Evolutionary conservation across 1,140 invertebrate genomes (phyloP), one percentile per base, ranked within the genome.

Genomic region (Ylistrum balloti): DNA sequence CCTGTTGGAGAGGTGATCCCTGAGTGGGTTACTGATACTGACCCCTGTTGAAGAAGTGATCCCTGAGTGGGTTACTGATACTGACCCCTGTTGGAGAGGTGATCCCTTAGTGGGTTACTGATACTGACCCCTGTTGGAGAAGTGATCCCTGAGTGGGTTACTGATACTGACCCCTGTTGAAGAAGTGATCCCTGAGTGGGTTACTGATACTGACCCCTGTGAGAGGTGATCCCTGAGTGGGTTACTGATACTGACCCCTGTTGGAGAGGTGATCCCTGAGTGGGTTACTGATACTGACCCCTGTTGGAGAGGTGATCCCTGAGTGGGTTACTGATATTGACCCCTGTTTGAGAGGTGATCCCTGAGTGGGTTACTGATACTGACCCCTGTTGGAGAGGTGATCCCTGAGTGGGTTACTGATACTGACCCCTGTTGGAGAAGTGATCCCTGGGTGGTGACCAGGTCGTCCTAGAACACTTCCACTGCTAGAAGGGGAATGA

Each of bases 341-440:
- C 13, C 9, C 20, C 88, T 11, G n/a, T 17, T 11, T 89, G 86
- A 28, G 88, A 91, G 9, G 22, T 11, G 20, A 41, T 0, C 0
- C 13, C 15, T 87, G 0, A n/a, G 45, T 33, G 38, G n/a, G n/a
- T 34, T 28, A 28, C 33, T 28, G 33, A 33, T 45, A 15, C 34
- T 28, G 33, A 90, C 89, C 86, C 89, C 88, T 11, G n/a, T 17
- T 11, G 88, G 86, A 28, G 88, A 91, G 9, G 22, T 11, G 20
- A 41, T 0, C 0, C 13, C 15, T 87, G 0, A n/a, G 45, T 33
- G 38, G n/a, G n/a, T 34, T 28, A 87, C 33, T 45, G 88, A 28
- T 28, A 91, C 91, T 91, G 85, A 92, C 92, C 22, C 88, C 33
- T 85, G 91, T 86, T 0, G 93, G 92, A 17, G 93, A 93, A 11